Evolutionary conservation across 2,113 vertebrate genomes (phyloP), one percentile per base, ranked within the genome.

Genomic region (Poeciliopsis prolifica): DNA sequence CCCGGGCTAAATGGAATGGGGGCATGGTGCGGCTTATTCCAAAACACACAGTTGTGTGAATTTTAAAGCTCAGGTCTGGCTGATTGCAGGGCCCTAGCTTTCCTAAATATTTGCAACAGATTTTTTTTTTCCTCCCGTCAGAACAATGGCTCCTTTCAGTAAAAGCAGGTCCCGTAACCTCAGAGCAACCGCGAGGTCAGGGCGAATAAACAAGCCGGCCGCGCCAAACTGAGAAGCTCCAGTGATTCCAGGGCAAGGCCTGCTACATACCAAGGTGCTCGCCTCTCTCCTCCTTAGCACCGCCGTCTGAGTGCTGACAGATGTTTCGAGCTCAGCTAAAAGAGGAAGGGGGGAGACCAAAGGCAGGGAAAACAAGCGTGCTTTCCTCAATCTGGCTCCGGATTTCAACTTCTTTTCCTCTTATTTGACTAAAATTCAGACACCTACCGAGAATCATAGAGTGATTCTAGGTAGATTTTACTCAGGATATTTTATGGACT

Each of bases 71-170:
- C 0, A 44, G 84, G 96, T 97, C 96, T 97, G 95, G 94, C 94
- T 97, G 96, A 96, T 96, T 87, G 90, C 86, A 87, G 81, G 51
- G 94, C 97, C 97, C 97, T 83, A 91, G 91, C 94, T 93, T 95
- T 93, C 95, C 94, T 97, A 99, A 98, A 98, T 97, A 98, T 98
- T 98, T 98, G 96, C 95, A 98, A 96, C 96, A 97, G 96, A 96
- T 97, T 98, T 96, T 94, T 35, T 31, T 37, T 35, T 65, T 40
- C 5, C 2, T 95, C 94, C 90, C 93, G 5, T 94, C 93, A 96
- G 95, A 94, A 99, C 97, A 99, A 99, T 95, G 96, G 94, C 91
- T 94, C 94, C 96, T 97, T 98, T 99, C 96, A 98, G 91, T 82
- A 91, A 91, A 58, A 95, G 92, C 91, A 94, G 94, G 95, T 95